Evolutionary conservation across 2,888 invertebrate species (phyloP), one percentile per base, ranked within the genome.

Genomic region (Trissolcus japonicus): DNA sequence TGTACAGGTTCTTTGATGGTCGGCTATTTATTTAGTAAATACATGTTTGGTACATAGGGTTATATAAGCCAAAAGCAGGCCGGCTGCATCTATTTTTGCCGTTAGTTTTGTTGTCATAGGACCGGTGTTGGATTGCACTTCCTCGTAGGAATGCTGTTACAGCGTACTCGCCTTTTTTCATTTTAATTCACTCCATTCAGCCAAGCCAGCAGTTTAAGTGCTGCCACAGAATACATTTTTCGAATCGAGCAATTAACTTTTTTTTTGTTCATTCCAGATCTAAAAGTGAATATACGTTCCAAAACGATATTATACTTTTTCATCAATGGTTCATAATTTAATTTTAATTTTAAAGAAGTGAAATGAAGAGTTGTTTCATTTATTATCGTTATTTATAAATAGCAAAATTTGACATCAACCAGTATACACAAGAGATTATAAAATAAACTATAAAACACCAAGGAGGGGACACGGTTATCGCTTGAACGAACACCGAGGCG

Each of bases 11-110:
- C 81, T 81, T 82, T 79, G 80, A 80, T 71, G 78, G 76, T 79
- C 62, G 55, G 81, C 80, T 88, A 86, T 88, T 88, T 88, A 86
- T 88, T 88, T 86, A 87, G 88, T 86, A 88, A 88, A 88, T 88
- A 88, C 86, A 86, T 88, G 86, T 87, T 86, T 86, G 84, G 86
- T 84, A 81, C 81, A 83, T 82, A 81, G 81, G 82, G 81, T 79
- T 81, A 82, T 79, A 83, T 82, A 84, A 80, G 82, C 81, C 76
- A 73, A 51, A 35, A 35, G 80, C 76, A 74, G 75, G 83, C 84
- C 87, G 86, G 87, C 85, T 87, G 88, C 80, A 83, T 83, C 86
- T 85, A 86, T 87, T 87, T 87, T 87, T 84, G 83, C 83, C 83
- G 78, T 66, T 63, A 79, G 83, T 85, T 82, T 83, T 88, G 88